Conservation (phyloP, 2,113 vertebrate genomes). For the Istiophorus platypterus region DNA sequence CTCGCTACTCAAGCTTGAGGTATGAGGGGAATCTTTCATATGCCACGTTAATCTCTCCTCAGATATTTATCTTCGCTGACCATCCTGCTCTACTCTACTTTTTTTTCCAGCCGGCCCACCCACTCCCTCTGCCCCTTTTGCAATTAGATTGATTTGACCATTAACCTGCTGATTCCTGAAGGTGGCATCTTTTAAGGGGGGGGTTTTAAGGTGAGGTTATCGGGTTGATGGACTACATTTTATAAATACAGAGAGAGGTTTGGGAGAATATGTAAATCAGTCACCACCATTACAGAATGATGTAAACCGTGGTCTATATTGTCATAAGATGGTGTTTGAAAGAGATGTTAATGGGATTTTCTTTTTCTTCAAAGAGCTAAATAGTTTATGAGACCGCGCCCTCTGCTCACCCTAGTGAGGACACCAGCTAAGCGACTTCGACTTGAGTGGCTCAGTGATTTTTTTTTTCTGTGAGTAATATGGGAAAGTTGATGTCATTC, state of each 20-base stretch:
- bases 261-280: not conserved
- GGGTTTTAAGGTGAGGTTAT: slow-evolving; percentile 37
- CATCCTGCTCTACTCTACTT: slow-evolving; percentile 39
- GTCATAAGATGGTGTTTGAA: not conserved
- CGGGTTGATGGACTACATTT: slow-evolving; percentile 35
- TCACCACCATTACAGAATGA: not conserved
- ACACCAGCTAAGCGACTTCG: not conserved
- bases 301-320: not conserved
- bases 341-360: not conserved
- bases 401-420: slow-evolving; percentile 16
- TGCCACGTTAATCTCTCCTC: slow-evolving; percentile 81
- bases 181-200: slow-evolving; percentile 21
- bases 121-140: slow-evolving; percentile 32
- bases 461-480: slow-evolving; percentile 37
- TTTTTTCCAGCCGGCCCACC: slow-evolving; percentile 54
- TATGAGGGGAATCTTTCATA: slow-evolving; percentile 88
- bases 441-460: slow-evolving; percentile 8
- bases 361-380: not conserved
- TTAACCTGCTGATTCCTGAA: slow-evolving; percentile 56
- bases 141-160: slow-evolving; percentile 48
- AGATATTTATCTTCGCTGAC: slow-evolving; percentile 79
- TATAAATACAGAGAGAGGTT: slow-evolving; percentile 30
- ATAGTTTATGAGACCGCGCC: slow-evolving; percentile 6
- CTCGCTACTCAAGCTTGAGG: slow-evolving; percentile 75
- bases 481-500: slow-evolving; percentile 49